These are phyloP conservation scores for Asteroscopus sphinx DNA, from an alignment of 2,888 invertebrate genomes.

Conservation along the genomic window DNA sequence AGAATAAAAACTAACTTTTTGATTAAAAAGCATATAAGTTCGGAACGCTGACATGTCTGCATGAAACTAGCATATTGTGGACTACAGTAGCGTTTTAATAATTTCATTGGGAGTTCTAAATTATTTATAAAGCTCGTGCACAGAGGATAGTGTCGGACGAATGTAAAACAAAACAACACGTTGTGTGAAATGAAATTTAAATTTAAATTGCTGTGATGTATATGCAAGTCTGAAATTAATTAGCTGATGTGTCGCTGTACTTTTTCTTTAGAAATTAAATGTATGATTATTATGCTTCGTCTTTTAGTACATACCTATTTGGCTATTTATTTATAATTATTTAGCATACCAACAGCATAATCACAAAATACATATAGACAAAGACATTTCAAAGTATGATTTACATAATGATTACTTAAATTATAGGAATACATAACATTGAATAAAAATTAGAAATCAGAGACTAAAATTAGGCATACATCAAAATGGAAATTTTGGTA, in stretches of 20 bases:
- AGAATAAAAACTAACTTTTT: slow-evolving; percentile 32
- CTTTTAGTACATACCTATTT: too few relatives aligned
- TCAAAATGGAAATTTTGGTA: too few relatives aligned
- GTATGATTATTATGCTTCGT: too few relatives aligned
- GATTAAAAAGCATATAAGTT: slow-evolving; percentile 41
- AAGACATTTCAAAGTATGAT: too few relatives aligned
- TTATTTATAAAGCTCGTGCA: slow-evolving; percentile 62
- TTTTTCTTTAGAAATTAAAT: not conserved
- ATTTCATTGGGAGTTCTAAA: slow-evolving; percentile 65
- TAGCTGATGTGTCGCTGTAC: slow-evolving; percentile 58
- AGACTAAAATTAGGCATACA: too few relatives aligned
- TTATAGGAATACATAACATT: too few relatives aligned
- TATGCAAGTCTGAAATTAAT: slow-evolving; percentile 73
- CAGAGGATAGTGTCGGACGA: slow-evolving; percentile 54
- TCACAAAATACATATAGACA: too few relatives aligned
- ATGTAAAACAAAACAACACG: slow-evolving; percentile 67
- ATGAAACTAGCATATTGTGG: slow-evolving; percentile 43
- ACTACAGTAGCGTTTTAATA: slow-evolving; percentile 56
- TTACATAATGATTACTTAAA: too few relatives aligned
- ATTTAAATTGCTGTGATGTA: slow-evolving; percentile 68
- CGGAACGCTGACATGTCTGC: slow-evolving; percentile 19
- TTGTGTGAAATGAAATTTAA: slow-evolving; percentile 72
- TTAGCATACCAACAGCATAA: too few relatives aligned
- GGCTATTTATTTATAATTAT: too few relatives aligned
- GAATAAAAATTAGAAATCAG: too few relatives aligned